Percentiles rank a stretch among this genome's conserved stretches.
phyloP scores from a whole-genome alignment of 2,113 vertebrate genomes.

The Noturus placidus region DNA sequence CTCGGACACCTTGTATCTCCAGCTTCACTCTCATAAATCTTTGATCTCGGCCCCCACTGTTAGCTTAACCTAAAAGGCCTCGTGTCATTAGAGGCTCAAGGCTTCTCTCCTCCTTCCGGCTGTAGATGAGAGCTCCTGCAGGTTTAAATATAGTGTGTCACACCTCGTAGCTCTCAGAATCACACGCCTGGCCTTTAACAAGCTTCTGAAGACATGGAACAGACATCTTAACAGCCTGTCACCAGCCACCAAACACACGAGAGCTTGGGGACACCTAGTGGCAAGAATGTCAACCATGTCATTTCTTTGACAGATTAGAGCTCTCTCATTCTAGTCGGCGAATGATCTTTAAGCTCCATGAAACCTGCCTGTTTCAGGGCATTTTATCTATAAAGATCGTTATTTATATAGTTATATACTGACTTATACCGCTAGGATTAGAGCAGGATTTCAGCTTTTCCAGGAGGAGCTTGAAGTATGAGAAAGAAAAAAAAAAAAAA shows the following conservation, averaged over 20 bases:
- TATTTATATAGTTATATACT: too few species aligned
- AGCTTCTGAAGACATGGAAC: constrained; percentile 48
- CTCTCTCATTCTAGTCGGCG: not conserved
- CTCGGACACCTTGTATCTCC: constrained; percentile 19
- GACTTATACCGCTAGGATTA: not conserved
- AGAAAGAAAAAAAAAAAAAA: not conserved
- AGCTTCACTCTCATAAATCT: constrained; percentile 24
- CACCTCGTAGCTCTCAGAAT: constrained; percentile 42
- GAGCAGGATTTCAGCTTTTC: not conserved
- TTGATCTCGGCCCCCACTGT: constrained; percentile 6
- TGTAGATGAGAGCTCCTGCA: constrained; percentile 28
- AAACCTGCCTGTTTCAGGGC: not conserved
- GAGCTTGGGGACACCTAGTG: constrained; percentile 69
- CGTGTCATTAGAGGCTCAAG: constrained; percentile 23
- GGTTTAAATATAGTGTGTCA: constrained; percentile 42
- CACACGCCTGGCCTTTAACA: constrained; percentile 45
- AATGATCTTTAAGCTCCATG: not conserved
- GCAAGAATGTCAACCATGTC: constrained; percentile 56
- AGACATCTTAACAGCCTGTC: constrained; percentile 41
- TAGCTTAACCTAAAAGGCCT: constrained; percentile 27
- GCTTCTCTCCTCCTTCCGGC: constrained; percentile 33
- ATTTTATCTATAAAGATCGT: not conserved
- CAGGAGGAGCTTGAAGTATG: not conserved
- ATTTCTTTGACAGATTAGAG: not conserved
- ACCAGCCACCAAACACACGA: constrained; percentile 31